Evolutionary conservation across 2,113 vertebrate species (phyloP), one percentile per base, ranked within the genome.

Genomic region (Zosterops pallidus): DNA sequence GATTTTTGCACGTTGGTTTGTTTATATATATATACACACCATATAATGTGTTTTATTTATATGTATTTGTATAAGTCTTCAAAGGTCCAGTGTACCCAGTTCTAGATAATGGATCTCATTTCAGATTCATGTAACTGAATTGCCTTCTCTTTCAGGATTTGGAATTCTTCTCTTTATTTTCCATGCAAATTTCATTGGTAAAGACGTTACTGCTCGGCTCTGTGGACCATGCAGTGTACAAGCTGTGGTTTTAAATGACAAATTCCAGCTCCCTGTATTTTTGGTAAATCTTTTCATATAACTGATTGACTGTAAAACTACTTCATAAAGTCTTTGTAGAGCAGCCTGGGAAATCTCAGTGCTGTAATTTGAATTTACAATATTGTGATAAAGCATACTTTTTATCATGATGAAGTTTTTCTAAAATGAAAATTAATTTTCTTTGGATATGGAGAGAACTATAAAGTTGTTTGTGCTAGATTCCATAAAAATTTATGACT

Each of bases 201-300:
- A 97, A 93, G 98, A 99, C 20, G 98, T 99, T 22, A 82, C 98
- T 53, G 99, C 99, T 76, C 97, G 99, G 62, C 98, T 99, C 56
- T 99, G 98, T 44, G 99, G 99, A 85, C 98, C 99, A 24, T 99
- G 99, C 96, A 98, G 99, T 35, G 99, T 99, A 49, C 99, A 99
- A 83, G 99, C 99, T 19, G 99, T 99, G 69, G 98, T 99, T 94
- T 98, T 99, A 97, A 99, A 99, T 1, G 99, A 99, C 97, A 99
- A 99, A 96, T 99, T 99, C 96, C 99, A 99, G 96, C 98, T 99
- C 93, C 99, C 99, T 71, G 97, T 99, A 94, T 99, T 99, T 97
- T 96, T 99, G 99, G 99, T 99, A 97, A 96, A 97, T 96, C 41
- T 84, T 76, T 91, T 79, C 37, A 5, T 68, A 7, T 49, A 68